These are phyloP conservation scores for Coracopsis vasa DNA, from an alignment of 2,113 vertebrate species.

Conservation along the genomic window DNA sequence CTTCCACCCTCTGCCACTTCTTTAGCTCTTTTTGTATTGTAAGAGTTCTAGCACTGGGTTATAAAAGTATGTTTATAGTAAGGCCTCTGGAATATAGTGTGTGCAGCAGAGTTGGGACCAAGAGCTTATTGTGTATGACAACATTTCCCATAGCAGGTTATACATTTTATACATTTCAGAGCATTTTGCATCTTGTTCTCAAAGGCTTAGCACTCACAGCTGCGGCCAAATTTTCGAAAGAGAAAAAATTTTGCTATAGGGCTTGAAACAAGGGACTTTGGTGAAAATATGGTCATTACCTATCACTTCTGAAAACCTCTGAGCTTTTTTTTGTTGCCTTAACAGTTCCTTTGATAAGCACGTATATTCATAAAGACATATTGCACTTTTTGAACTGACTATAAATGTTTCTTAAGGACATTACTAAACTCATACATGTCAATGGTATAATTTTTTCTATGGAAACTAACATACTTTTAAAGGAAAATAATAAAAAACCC, in stretches of 20 bases:
- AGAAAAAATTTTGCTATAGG: not conserved
- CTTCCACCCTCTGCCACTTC: not conserved
- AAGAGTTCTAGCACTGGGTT: not conserved
- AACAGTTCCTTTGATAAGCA: not conserved
- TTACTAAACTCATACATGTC: not conserved
- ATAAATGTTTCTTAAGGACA: slow-evolving; percentile 8
- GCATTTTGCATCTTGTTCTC: not conserved
- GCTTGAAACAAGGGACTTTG: not conserved
- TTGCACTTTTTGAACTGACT: not conserved
- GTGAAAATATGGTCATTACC: not conserved
- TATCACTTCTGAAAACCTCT: not conserved
- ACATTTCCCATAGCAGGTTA: not conserved
- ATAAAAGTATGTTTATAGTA: not conserved
- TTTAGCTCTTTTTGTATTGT: not conserved
- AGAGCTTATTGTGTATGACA: not conserved
- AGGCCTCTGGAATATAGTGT: not conserved
- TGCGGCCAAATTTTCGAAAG: not conserved
- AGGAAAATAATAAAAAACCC: slow-evolving; percentile 17
- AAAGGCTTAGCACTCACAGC: not conserved
- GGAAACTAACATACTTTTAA: slow-evolving; percentile 26
- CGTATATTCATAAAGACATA: not conserved
- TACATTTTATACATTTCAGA: not conserved
- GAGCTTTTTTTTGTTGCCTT: not conserved
- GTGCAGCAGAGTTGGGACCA: not conserved
- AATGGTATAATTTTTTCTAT: slow-evolving; percentile 37